Base-by-base conservation (phyloP, 2,888 invertebrate species). In the Apocheima hispidaria region DNA sequence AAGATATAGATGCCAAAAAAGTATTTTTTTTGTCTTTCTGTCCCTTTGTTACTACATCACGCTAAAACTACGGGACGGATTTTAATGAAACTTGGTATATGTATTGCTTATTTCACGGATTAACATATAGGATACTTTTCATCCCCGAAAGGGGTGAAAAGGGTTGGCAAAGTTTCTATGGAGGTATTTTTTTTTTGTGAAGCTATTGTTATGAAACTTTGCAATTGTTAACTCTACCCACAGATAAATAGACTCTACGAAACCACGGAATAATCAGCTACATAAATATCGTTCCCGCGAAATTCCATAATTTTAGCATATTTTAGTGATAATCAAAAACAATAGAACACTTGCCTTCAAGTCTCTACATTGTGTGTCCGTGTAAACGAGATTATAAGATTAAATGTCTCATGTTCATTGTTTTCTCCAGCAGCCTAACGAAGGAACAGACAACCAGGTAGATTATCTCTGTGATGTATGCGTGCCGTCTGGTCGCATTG, bases 381-480 rank as follows among this genome's bases (percentile, higher is more conserved):
- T 64, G 58, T 65, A 44, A 48, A 44, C 51, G 48, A 58, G 67
- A 65, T 67, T 60, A 65, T 73, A 70, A 69, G 60, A 65, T 67
- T 28, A 58, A 66, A 55, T 76, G 56, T 78, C 70, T 79, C 73
- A 78, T 74, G 75, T 69, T 66, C 68, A 76, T 78, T 81, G 75
- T 86, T 88, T 87, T 90, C 81, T 88, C 79, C 88, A 81, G 76
- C 87, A 92, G 92, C 89, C 87, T 68, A 88, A 90, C 87, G 85
- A 87, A 87, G 91, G 90, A 87, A 86, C 90, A 73, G 91, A 90
- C 77, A 90, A 90, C 86, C 91, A 92, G 92, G 92, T 92, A 88
- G 77, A 65, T 68, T 60, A 71, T 71, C 63, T 46, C 57, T 55
- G 30, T 41, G 36, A 64, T 60, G 53, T 63, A 46, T 59, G 51